Evolutionary conservation across 2,888 invertebrate genomes (phyloP).

Genomic region (Calameuta pallipes): DNA sequence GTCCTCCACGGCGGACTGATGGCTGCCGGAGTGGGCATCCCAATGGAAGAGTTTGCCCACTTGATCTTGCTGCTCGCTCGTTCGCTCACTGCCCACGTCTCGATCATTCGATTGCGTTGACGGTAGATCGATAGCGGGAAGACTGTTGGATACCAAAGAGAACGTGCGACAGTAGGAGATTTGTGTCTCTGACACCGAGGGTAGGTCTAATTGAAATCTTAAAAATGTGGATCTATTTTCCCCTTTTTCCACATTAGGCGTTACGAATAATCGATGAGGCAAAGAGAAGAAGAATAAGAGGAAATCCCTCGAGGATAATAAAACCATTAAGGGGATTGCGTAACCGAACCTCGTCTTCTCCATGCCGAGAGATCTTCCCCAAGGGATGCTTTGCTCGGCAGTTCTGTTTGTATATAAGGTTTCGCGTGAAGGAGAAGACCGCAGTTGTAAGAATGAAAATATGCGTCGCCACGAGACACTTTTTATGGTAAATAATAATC

Average conservation of each 20-base stretch:
- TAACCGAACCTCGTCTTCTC: background rate
- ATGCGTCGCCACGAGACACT: background rate
- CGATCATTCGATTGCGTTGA: conserved; percentile 33
- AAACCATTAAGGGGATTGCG: background rate
- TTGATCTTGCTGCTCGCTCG: conserved; percentile 46
- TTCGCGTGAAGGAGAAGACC: background rate
- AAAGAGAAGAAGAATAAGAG: background rate
- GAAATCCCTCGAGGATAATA: background rate
- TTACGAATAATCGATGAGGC: background rate
- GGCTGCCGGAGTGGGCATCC: conserved; percentile 56
- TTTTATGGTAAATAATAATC: background rate
- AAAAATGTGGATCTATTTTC: background rate
- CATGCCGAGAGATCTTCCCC: background rate
- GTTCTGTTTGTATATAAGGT: background rate
- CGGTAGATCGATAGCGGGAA: conserved; percentile 28
- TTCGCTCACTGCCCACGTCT: conserved; percentile 54
- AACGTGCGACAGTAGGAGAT: background rate
- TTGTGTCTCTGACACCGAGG: background rate
- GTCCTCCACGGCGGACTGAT: conserved; percentile 56
- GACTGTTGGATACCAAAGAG: conserved; percentile 47
- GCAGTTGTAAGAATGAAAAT: background rate
- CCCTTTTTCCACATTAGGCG: background rate
- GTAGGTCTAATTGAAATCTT: background rate
- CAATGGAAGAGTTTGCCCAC: conserved; percentile 54
- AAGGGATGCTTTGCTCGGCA: background rate